Percentiles rank a stretch among this genome's conserved stretches.
These are phyloP conservation scores for Sebastolobus alascanus DNA, from an alignment of 2,797 vertebrate genomes.

Conservation along the genomic window DNA sequence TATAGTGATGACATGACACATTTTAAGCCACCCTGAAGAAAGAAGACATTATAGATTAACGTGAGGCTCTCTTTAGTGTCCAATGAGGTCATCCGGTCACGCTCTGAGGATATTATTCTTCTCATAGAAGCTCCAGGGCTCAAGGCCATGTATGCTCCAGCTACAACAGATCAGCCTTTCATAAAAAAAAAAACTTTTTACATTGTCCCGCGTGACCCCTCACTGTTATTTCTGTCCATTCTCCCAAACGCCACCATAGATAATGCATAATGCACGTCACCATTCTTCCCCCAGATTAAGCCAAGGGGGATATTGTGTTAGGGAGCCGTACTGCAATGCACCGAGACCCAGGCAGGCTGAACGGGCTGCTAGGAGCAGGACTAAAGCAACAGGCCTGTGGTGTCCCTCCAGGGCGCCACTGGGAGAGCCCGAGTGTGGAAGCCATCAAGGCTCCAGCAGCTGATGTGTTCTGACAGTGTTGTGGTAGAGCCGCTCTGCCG, in stretches of 20 bases:
- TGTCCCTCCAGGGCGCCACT: conserved; percentile 61
- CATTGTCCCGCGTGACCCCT: conserved; percentile 55
- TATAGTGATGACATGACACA: conserved; percentile 49
- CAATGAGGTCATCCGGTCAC: conserved; percentile 60
- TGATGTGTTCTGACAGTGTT: conserved; percentile 85
- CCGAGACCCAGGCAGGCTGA: conserved; percentile 53
- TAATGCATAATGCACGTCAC: conserved; percentile 65
- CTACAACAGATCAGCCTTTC: conserved; percentile 59
- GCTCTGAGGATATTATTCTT: conserved; percentile 50
- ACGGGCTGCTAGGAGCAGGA: conserved; percentile 54
- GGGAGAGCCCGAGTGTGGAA: conserved; percentile 64
- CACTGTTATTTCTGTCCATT: conserved; percentile 75
- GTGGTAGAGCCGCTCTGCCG: conserved; percentile 79
- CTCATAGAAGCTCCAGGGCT: conserved; percentile 45
- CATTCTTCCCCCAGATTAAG: conserved; percentile 73
- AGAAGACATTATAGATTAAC: conserved; percentile 42
- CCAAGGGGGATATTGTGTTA: conserved; percentile 64
- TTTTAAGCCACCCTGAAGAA: conserved; percentile 47
- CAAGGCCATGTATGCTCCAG: conserved; percentile 52
- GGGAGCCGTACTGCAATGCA: conserved; percentile 37
- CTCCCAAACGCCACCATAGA: conserved; percentile 59
- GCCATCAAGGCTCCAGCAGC: conserved; percentile 62
- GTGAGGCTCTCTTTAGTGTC: conserved; percentile 10
- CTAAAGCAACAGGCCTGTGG: conserved; percentile 79
- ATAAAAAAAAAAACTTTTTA: conserved; percentile 53